Conservation (phyloP, 2,888 invertebrate genomes). For the Lissocephala sabroskyi region DNA sequence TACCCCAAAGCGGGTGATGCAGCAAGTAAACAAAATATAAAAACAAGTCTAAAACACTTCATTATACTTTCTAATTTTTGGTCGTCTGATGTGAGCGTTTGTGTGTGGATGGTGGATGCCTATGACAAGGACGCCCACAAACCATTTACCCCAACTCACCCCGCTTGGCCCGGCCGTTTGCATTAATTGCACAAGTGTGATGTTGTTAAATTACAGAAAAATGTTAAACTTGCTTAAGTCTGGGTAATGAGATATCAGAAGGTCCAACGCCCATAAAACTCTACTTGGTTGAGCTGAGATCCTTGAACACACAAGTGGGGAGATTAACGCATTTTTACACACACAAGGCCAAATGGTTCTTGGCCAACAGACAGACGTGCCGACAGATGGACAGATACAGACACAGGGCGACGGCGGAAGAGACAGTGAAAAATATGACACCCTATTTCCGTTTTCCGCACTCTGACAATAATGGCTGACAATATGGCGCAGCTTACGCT, state of each 20-base stretch:
- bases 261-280: no score
- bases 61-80: constrained; percentile 46
- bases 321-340: constrained; percentile 49
- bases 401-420: background rate
- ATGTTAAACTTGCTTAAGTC: constrained; percentile 47
- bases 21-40: constrained; percentile 23
- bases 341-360: constrained; percentile 9
- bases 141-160: no score
- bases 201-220: constrained; percentile 37
- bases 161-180: background rate
- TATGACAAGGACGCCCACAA: constrained; percentile 2
- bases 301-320: constrained; percentile 38
- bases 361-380: constrained; percentile 1
- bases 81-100: constrained; percentile 4
- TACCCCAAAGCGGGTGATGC: background rate
- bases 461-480: constrained; percentile 57
- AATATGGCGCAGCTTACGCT: constrained; percentile 55
- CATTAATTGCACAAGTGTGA: constrained; percentile 33
- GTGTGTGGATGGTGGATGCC: no score
- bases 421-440: constrained; percentile 46
- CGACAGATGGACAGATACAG: background rate
- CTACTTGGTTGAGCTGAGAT: constrained; percentile 2
- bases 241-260: constrained; percentile 43
- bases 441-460: constrained; percentile 49
- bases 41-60: constrained; percentile 35